A percentile compares a stretch with the other conserved stretches of the same genome.
Conservation (phyloP, 2,888 invertebrate species). For the Nemurella pictetii region DNA sequence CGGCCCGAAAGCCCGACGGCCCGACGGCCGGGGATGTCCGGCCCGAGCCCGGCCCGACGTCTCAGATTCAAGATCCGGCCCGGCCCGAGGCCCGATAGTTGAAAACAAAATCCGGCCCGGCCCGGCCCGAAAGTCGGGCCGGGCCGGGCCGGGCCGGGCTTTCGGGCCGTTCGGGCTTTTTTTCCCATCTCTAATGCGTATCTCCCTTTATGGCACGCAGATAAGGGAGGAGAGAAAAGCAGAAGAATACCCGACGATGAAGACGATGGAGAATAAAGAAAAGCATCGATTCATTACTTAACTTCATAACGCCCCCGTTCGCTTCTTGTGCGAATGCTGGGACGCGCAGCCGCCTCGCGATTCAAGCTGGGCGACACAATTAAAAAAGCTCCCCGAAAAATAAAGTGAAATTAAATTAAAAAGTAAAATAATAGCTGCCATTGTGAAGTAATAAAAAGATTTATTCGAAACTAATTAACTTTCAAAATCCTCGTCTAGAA, state of each 20-base stretch:
- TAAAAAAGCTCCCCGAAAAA: conserved; percentile 1
- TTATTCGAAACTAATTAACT: conserved; percentile 15
- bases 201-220: conserved; percentile 20
- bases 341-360: background rate
- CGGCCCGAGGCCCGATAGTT: too few species aligned
- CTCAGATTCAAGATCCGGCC: too few species aligned
- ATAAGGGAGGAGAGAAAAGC: background rate
- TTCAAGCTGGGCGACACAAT: background rate
- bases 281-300: conserved; percentile 31
- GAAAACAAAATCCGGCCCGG: too few species aligned
- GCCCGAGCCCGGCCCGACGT: too few species aligned
- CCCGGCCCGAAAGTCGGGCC: too few species aligned
- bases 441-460: conserved; percentile 17
- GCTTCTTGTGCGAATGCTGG: background rate
- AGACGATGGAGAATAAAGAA: conserved; percentile 5
- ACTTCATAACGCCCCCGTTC: conserved; percentile 8
- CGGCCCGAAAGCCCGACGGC: too few species aligned
- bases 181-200: too few species aligned
- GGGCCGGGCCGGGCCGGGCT: too few species aligned
- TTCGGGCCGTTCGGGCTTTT: too few species aligned
- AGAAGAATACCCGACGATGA: conserved; percentile 22
- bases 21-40: too few species aligned
- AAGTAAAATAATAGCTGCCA: conserved; percentile 21
- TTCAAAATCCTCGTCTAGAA: background rate
- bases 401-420: conserved; percentile 2